phyloP scores from a whole-genome alignment of 2,113 vertebrate species.

The Scalopus aquaticus region DNA sequence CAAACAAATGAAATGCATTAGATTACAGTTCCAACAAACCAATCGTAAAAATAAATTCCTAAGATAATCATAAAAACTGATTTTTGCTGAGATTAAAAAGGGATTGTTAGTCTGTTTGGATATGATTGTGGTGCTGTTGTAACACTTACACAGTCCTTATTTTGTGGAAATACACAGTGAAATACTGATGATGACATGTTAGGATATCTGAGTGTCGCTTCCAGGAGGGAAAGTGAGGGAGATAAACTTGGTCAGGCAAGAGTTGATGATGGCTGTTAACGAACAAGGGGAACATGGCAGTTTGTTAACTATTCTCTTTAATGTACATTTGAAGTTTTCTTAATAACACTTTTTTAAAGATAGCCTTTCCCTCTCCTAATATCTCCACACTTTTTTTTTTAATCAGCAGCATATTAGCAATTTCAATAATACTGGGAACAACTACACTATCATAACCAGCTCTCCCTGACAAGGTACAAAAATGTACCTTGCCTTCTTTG shows the following conservation, averaged over 20 bases:
- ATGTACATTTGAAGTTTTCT: slow-evolving; percentile 8
- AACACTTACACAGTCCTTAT: not conserved
- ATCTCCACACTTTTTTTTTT: not conserved
- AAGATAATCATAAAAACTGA: slow-evolving; percentile 20
- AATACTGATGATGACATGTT: not conserved
- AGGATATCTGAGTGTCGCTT: not conserved
- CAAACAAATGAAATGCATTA: not conserved
- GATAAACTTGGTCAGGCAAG: not conserved
- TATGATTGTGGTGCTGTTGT: not conserved
- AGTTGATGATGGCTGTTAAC: not conserved
- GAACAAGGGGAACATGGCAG: not conserved
- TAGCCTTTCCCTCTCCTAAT: not conserved
- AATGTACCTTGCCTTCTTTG: too few relatives aligned
- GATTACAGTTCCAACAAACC: slow-evolving; percentile 8
- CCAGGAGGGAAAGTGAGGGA: not conserved
- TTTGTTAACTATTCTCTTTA: not conserved
- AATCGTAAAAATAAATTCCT: not conserved
- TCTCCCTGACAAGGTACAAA: too few relatives aligned
- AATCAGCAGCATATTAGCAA: not conserved
- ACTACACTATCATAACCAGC: slow-evolving; percentile 24
- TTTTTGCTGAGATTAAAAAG: not conserved
- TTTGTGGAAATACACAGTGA: not conserved
- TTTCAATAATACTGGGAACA: not conserved
- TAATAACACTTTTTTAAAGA: not conserved
- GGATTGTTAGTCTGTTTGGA: not conserved